phyloP scores from a whole-genome alignment of 2,113 vertebrate species.

The Herpailurus yagouaroundi region DNA sequence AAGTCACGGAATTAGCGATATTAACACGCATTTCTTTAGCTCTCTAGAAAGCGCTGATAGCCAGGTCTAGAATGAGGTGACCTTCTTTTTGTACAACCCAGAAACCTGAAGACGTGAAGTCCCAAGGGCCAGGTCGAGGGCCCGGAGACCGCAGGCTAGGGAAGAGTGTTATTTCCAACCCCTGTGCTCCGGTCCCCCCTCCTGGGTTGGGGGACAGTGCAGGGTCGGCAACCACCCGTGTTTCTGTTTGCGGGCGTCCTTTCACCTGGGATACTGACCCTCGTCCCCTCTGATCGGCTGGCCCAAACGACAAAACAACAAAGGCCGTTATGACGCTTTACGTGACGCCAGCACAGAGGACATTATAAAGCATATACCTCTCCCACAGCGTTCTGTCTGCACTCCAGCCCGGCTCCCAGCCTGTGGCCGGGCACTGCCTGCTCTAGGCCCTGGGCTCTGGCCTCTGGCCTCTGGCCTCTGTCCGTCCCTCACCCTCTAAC shows the following conservation, averaged over 20 bases:
- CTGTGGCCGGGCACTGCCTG: neutral
- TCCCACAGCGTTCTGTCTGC: neutral
- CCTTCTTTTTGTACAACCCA: too few relatives aligned
- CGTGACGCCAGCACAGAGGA: fast-evolving
- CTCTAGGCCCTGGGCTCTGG: neutral
- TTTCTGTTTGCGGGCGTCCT: neutral
- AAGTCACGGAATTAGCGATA: neutral
- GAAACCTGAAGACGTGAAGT: too few relatives aligned
- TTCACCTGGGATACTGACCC: neutral
- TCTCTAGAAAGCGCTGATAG: neutral
- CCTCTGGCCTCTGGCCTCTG: neutral
- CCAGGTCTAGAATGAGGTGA: neutral
- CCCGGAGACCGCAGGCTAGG: neutral
- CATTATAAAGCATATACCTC: neutral
- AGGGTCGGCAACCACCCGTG: fast-evolving
- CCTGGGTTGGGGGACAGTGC: too few relatives aligned
- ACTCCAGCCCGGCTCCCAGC: neutral
- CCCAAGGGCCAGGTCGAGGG: neutral
- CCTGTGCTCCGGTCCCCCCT: neutral
- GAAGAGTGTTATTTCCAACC: neutral
- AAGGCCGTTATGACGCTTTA: neutral
- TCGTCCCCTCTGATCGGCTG: neutral
- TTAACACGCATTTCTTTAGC: neutral
- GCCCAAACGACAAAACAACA: neutral
- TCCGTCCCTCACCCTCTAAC: too few relatives aligned